These are phyloP conservation scores for Toxotes chatareus DNA, from an alignment of 2,113 vertebrate species.

Conservation along the genomic window DNA sequence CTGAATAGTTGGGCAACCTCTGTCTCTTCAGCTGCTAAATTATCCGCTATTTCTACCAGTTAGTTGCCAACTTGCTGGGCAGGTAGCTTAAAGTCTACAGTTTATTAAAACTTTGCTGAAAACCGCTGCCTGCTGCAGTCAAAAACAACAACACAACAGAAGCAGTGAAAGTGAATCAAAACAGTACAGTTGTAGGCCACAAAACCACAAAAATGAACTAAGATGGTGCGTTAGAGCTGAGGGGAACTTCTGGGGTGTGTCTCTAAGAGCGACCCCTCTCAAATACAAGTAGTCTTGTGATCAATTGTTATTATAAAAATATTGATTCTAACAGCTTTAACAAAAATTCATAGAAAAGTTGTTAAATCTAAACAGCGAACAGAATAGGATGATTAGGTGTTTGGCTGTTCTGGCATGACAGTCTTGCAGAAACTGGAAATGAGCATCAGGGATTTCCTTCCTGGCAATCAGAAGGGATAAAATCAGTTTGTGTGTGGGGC, in stretches of 20 bases:
- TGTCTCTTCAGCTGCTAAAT: neutral
- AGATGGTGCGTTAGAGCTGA: neutral
- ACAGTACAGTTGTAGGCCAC: neutral
- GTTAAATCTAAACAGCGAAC: neutral
- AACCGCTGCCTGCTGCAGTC: neutral
- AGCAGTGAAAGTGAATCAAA: neutral
- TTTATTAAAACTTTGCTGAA: neutral
- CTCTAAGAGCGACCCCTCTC: neutral
- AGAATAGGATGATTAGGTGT: conserved; percentile 4
- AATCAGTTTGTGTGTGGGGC: conserved; percentile 45
- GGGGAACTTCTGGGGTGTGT: no score
- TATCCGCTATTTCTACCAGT: neutral
- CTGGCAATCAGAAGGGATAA: conserved; percentile 31
- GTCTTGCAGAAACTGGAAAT: conserved; percentile 24
- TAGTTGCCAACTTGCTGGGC: neutral
- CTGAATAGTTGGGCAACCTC: neutral
- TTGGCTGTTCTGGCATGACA: neutral
- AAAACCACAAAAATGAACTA: neutral
- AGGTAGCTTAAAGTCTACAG: neutral
- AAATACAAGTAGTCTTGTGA: neutral
- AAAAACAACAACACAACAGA: neutral
- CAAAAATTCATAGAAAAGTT: neutral
- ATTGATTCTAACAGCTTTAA: conserved; percentile 10
- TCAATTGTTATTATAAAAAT: neutral
- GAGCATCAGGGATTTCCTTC: conserved; percentile 42